Conservation (phyloP, 2,888 invertebrate species). For the Drosophila prolongata region DNA sequence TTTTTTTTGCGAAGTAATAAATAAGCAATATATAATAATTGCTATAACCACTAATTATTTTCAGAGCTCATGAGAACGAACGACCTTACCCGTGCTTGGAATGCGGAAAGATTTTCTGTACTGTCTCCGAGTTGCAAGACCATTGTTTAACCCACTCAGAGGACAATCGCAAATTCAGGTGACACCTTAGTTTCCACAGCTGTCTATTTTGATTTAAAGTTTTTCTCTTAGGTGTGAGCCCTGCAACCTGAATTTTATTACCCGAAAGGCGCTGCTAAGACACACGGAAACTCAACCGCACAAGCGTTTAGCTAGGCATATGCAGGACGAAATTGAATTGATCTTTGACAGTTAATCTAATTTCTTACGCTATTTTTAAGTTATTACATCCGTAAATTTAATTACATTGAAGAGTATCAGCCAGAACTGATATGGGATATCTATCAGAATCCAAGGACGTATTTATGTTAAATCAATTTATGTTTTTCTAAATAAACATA, state of each 20-base stretch:
- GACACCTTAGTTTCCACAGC: background rate
- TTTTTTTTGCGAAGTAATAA: too few species aligned
- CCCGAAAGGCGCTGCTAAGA: conserved; percentile 15
- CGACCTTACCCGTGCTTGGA: conserved; percentile 73
- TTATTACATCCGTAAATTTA: background rate
- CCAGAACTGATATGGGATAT: background rate
- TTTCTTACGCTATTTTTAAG: too few species aligned
- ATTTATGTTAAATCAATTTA: background rate
- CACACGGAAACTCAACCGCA: conserved; percentile 51
- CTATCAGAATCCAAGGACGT: background rate
- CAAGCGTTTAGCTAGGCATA: conserved; percentile 15
- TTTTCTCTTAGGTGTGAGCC: conserved; percentile 54
- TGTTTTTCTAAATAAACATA: background rate
- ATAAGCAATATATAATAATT: too few species aligned
- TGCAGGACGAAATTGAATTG: conserved; percentile 43
- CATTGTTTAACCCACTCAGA: conserved; percentile 41
- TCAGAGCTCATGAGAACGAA: conserved; percentile 66
- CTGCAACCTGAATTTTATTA: conserved; percentile 43
- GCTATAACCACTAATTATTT: background rate
- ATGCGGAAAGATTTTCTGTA: conserved; percentile 46
- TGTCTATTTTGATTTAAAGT: background rate
- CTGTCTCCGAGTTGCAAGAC: conserved; percentile 34
- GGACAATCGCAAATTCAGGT: conserved; percentile 10
- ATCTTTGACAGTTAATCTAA: conserved; percentile 10
- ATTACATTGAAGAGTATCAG: background rate